phyloP scores from a whole-genome alignment of 2,888 invertebrate species.

The Diadegma fenestrale region DNA sequence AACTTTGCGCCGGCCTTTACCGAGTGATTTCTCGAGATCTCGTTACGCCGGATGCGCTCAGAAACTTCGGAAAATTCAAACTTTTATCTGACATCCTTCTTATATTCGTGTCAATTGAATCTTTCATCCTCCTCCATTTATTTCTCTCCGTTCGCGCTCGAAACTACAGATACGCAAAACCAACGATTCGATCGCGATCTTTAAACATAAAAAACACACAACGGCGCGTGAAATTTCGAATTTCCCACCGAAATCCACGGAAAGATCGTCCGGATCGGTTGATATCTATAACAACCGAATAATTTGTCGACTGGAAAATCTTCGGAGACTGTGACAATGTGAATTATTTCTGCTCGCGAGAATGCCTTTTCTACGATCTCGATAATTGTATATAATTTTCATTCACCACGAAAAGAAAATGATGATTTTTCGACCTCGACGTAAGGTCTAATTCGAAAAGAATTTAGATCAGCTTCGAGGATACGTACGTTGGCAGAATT shows the following conservation, averaged over 20 bases:
- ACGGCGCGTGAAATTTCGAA: too few species aligned
- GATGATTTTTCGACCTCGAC: conserved; percentile 27
- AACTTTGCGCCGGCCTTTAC: conserved; percentile 16
- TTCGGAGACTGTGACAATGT: not conserved
- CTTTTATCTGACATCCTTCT: conserved; percentile 23
- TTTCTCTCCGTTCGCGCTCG: not conserved
- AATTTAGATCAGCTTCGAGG: conserved; percentile 62
- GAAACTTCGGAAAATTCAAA: conserved; percentile 54
- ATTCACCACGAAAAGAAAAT: not conserved
- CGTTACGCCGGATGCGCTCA: conserved; percentile 62
- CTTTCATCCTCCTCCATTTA: conserved; percentile 16
- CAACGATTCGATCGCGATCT: not conserved
- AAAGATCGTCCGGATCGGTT: too few species aligned
- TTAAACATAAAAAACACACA: not conserved
- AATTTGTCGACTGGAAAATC: not conserved
- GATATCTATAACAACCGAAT: not conserved
- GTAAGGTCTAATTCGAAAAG: conserved; percentile 50
- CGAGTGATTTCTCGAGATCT: conserved; percentile 59
- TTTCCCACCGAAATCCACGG: too few species aligned
- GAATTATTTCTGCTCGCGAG: not conserved
- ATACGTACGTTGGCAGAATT: conserved; percentile 25
- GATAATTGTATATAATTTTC: conserved; percentile 2
- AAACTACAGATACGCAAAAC: not conserved
- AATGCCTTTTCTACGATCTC: not conserved
- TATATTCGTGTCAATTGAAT: conserved; percentile 23